Percentiles rank a stretch among this genome's conserved stretches.
Conservation (phyloP, 2,797 vertebrate species). For the Epinephelus malabaricus region DNA sequence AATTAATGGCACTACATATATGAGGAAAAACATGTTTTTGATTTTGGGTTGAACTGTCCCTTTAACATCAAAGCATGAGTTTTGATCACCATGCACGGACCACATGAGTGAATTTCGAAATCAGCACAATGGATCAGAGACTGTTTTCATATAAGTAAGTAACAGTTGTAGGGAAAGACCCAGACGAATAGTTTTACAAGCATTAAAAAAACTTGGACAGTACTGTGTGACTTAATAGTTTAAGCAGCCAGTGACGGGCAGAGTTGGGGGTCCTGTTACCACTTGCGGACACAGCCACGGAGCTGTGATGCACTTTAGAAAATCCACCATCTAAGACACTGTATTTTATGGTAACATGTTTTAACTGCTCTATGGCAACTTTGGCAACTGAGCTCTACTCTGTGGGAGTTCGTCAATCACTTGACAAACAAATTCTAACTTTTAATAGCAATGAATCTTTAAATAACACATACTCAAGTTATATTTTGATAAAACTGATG, state of each 20-base stretch:
- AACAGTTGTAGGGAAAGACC: background rate
- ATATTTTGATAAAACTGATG: background rate
- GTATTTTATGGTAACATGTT: background rate
- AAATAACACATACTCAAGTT: background rate
- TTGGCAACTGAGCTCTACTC: background rate
- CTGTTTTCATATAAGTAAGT: constrained; percentile 2
- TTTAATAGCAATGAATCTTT: background rate
- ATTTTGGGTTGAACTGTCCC: no score
- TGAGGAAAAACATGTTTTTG: no score
- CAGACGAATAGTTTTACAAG: background rate
- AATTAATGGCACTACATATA: no score
- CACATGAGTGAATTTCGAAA: background rate
- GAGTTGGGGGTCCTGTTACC: background rate
- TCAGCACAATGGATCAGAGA: background rate
- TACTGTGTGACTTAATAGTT: background rate
- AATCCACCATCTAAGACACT: background rate
- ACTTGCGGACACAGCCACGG: background rate
- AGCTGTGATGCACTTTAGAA: background rate
- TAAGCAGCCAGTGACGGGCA: background rate
- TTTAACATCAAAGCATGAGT: background rate
- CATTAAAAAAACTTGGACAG: background rate
- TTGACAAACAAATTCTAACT: background rate
- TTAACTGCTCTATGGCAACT: background rate
- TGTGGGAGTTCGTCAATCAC: background rate
- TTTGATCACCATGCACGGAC: constrained; percentile 14